phyloP scores from a whole-genome alignment of 2,797 vertebrate species.

The Myripristis murdjan region DNA sequence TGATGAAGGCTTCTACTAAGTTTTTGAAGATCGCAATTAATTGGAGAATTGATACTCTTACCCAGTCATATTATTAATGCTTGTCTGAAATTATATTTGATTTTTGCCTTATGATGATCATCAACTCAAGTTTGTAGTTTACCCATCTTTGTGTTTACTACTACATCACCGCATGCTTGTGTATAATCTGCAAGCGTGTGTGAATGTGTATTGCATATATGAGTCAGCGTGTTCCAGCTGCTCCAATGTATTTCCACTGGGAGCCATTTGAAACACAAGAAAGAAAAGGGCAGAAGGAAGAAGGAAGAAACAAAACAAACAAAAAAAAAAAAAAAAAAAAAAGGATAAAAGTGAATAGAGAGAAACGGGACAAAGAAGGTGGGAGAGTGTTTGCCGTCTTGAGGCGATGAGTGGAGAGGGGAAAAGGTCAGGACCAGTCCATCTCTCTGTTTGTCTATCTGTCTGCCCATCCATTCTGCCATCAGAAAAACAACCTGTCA shows the following conservation, averaged over 20 bases:
- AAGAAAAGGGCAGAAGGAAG: background rate
- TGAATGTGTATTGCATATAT: background rate
- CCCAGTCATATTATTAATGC: too few relatives aligned
- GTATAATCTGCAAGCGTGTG: too few relatives aligned
- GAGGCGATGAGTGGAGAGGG: background rate
- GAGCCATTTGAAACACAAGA: background rate
- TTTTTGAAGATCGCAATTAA: too few relatives aligned
- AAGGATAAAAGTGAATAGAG: background rate
- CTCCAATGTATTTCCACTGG: too few relatives aligned
- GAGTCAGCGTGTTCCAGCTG: background rate
- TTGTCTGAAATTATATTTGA: too few relatives aligned
- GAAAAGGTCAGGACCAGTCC: background rate
- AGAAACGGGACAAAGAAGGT: background rate
- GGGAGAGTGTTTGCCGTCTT: too few relatives aligned
- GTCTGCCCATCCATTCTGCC: background rate
- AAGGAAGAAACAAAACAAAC: background rate
- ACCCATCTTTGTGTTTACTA: too few relatives aligned
- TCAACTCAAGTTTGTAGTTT: too few relatives aligned
- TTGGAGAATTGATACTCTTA: too few relatives aligned
- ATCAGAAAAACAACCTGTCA: conserved; percentile 38
- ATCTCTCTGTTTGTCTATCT: background rate
- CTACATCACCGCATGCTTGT: too few relatives aligned
- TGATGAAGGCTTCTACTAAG: too few relatives aligned
- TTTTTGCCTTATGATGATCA: too few relatives aligned
- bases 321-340: background rate